Percentiles rank a stretch among this genome's conserved stretches.
These are phyloP conservation scores for Caenorhabditis afra DNA, from an alignment of 2,888 invertebrate species.

Conservation along the genomic window DNA sequence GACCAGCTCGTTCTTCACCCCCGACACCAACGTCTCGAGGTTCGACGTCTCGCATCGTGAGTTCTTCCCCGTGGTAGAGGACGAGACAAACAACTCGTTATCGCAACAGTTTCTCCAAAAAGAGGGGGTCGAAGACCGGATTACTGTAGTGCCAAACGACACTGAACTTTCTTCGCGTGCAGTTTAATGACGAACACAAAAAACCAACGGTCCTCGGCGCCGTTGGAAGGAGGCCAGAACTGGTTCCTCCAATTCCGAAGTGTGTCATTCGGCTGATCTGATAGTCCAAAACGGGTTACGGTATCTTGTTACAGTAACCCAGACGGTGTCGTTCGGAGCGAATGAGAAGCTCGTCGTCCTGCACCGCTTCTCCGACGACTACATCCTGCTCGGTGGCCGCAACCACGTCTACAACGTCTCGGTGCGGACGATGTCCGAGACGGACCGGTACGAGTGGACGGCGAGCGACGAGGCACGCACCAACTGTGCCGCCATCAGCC, in stretches of 20 bases:
- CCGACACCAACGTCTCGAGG: constrained; percentile 40
- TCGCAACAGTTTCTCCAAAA: too few species aligned
- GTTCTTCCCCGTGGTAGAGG: too few species aligned
- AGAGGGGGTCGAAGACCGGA: background rate
- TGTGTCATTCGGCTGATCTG: too few species aligned
- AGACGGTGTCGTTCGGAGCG: constrained; percentile 17
- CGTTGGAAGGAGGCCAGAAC: too few species aligned
- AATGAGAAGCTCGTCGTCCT: constrained; percentile 53
- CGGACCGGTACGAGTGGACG: constrained; percentile 55
- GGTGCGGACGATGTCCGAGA: constrained; percentile 43
- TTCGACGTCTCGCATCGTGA: constrained; percentile 50
- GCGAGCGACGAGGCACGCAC: constrained; percentile 46
- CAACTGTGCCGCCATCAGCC: constrained; percentile 59
- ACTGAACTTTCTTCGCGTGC: too few species aligned
- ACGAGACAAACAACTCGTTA: too few species aligned
- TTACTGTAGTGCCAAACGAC: too few species aligned
- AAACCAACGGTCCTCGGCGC: too few species aligned
- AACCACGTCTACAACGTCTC: constrained; percentile 64
- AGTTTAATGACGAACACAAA: too few species aligned
- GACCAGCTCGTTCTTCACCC: constrained; percentile 22
- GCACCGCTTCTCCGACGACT: constrained; percentile 33
- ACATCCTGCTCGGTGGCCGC: constrained; percentile 48
- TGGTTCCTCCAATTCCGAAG: too few species aligned
- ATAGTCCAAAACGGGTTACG: background rate
- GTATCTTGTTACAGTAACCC: constrained; percentile 42